Base-by-base conservation (phyloP, 2,888 invertebrate species). In the Pollenia angustigena region DNA sequence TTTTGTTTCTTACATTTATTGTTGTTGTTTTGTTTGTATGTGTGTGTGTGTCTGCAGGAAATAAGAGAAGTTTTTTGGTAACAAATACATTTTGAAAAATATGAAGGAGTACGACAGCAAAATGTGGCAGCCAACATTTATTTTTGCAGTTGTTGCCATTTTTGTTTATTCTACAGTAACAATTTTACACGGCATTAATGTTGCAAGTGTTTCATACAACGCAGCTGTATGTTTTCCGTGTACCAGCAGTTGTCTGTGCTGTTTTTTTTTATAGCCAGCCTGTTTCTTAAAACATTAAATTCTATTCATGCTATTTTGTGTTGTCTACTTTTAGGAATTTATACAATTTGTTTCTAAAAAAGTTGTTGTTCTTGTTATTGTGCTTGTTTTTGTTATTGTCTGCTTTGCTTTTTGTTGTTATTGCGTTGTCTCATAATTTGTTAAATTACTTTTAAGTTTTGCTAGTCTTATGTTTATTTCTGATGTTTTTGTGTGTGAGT, bases 381-480 rank as follows among this genome's bases (percentile, higher is more conserved):
- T 18, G 54, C 18, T 76, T 85, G 60, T 69, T 46, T 14, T 66
- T 60, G 14, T 71, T 62, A 16, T 42, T 60, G n/a, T 58, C 60
- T 18, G 56, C 44, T 23, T 46, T 66, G 66, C 46, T 16, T 46
- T 11, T 50, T 48, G 23, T 23, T 40, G 23, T 32, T 44, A 11
- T 72, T 84, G 71, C 60, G 66, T 76, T 84, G 84, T 78, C 69
- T 81, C 71, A 84, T 87, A 84, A 84, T 87, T 87, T 87, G 87
- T 87, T 84, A 87, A 84, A 84, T 87, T 87, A 84, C 72, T 87
- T 87, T 81, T 18, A 74, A 78, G 81, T 84, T 78, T 58, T 66
- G 40, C 3, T 10, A 14, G 10, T 52, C 40, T 62, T 40, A 23
- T 68, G 18, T 68, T 68, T 48, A 40, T 46, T 78, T 50, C 54